Base-by-base conservation (phyloP, 2,797 vertebrate species). In the Chaetophractus vellerosus region DNA sequence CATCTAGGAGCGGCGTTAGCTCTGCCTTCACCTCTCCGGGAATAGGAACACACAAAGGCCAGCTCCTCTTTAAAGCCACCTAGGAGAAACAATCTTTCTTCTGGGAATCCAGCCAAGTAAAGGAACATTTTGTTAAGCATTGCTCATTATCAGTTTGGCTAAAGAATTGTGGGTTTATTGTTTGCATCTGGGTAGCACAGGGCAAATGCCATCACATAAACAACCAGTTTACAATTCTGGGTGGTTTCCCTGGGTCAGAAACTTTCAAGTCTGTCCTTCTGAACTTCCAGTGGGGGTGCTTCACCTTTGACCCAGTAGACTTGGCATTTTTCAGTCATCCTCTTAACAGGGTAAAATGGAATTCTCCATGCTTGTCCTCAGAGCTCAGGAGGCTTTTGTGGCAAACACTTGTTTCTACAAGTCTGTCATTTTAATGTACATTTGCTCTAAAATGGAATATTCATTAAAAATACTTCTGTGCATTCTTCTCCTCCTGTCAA, bases 81-180 rank as follows among this genome's bases (percentile, higher is more conserved):
- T 76, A 68, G 15, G 10, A 91, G 75, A 69, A 38, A 85, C 14
- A 38, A 57, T 38, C 63, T 91, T 50, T 50, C 88, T 93, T 79
- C 59, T 36, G 33, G 94, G 91, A 93, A 15, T 41, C 24, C 4
- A 45, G 86, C 92, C 96, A 94, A 97, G 18, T 48, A 48, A 86
- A 90, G 90, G 84, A 96, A 88, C n/a, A 33, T 52, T 91, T 68
- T 92, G 88, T 84, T 94, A 88, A 89, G 95, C 55, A 63, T 94
- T 83, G 59, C 45, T 95, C 66, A 81, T 72, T 97, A 96, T 96
- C 88, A 93, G 45, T 89, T 94, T 91, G 45, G 93, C 92, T 88
- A 87, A 93, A 96, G 91, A 87, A 90, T 31, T 50, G 59, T 59
- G 55, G 26, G 55, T 64, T 63, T 48, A 26, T 78, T 11, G 48